Percentiles rank a stretch among this genome's conserved stretches.
phyloP scores from a whole-genome alignment of 2,888 invertebrate genomes.

The Trichogramma evanescens region DNA sequence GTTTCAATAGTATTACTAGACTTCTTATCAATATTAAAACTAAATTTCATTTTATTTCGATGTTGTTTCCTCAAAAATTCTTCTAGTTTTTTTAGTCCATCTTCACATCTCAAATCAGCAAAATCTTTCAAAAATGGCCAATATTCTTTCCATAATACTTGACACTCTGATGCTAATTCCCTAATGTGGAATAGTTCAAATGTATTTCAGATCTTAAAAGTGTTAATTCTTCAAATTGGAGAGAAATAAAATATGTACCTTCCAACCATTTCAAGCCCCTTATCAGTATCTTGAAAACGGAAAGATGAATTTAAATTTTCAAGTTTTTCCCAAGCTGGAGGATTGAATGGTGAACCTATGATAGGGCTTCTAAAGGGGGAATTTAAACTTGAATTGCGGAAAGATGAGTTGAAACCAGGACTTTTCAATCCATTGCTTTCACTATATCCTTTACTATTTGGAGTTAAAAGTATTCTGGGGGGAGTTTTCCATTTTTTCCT shows the following conservation, averaged over 20 bases:
- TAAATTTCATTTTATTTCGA: constrained; percentile 13
- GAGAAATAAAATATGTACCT: constrained; percentile 46
- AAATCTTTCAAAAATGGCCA: constrained; percentile 86
- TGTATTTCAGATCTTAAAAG: background rate
- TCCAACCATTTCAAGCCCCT: constrained; percentile 83
- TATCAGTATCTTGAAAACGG: constrained; percentile 67
- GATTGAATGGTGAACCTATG: background rate
- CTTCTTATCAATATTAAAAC: too few relatives aligned
- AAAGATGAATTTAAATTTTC: constrained; percentile 24
- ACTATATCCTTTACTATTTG: constrained; percentile 21
- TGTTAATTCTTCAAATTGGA: background rate
- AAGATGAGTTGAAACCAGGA: constrained; percentile 24
- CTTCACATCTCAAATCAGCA: constrained; percentile 65
- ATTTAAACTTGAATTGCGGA: constrained; percentile 31
- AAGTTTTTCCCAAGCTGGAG: constrained; percentile 11
- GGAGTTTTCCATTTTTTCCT: constrained; percentile 79
- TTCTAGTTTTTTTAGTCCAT: constrained; percentile 72
- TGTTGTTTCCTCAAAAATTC: constrained; percentile 59
- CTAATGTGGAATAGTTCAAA: constrained; percentile 42
- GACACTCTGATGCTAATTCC: constrained; percentile 62
- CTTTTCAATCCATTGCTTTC: constrained; percentile 21
- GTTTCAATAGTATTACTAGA: background rate
- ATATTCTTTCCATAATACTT: constrained; percentile 82
- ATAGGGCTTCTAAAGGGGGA: background rate
- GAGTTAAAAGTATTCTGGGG: constrained; percentile 50